Evolutionary conservation across 2,888 invertebrate species (phyloP).

Genomic region (Agrochola circellaris): DNA sequence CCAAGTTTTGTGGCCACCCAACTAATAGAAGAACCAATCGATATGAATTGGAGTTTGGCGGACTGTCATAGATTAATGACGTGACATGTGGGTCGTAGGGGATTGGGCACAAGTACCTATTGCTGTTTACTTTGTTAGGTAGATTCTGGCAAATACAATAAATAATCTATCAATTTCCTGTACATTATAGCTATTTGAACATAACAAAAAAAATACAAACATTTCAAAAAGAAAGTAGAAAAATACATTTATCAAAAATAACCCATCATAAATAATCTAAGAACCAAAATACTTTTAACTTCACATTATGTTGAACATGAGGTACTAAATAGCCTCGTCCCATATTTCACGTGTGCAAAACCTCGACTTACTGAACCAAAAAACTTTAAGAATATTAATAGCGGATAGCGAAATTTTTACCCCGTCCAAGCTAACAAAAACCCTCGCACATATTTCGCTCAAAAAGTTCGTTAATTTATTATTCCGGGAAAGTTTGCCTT

Average conservation of each 20-base stretch:
- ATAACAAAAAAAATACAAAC: background rate
- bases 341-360: slow-evolving; percentile 52
- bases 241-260: slow-evolving; percentile 9
- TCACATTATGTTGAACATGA: slow-evolving; percentile 31
- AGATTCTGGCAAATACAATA: slow-evolving; percentile 3
- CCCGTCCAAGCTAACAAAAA: slow-evolving; percentile 61
- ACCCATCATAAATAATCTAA: slow-evolving; percentile 5
- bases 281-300: slow-evolving; percentile 17
- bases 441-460: slow-evolving; percentile 65
- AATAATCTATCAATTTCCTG: background rate
- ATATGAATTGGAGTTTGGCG: slow-evolving; percentile 66
- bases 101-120: slow-evolving; percentile 4
- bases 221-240: background rate
- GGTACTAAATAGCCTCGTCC: slow-evolving; percentile 30
- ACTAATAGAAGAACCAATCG: slow-evolving; percentile 73
- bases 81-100: slow-evolving; percentile 40
- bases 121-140: slow-evolving; percentile 22
- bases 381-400: slow-evolving; percentile 66
- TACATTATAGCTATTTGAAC: background rate
- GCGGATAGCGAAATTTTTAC: slow-evolving; percentile 63
- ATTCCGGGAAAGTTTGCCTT: slow-evolving; percentile 70
- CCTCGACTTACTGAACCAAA: slow-evolving; percentile 52
- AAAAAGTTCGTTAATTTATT: slow-evolving; percentile 76
- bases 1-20: slow-evolving; percentile 77
- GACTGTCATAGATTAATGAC: slow-evolving; percentile 67